These are phyloP conservation scores for Origma solitaria DNA, from an alignment of 2,113 vertebrate genomes.

Conservation along the genomic window DNA sequence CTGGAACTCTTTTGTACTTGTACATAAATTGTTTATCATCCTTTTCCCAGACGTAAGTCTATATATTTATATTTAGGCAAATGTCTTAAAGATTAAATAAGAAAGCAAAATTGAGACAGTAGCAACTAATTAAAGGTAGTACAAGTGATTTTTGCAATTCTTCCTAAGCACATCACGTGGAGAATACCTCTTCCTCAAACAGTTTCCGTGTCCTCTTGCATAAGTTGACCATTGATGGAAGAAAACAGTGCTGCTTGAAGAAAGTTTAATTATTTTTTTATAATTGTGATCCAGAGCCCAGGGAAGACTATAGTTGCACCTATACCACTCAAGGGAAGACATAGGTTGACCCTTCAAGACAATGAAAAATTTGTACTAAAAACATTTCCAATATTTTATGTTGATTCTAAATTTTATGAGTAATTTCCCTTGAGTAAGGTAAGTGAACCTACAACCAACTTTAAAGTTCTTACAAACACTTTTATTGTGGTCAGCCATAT, in stretches of 20 bases:
- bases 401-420: not conserved
- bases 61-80: not conserved
- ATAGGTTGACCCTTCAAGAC: fast-evolving
- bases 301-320: not conserved
- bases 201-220: fast-evolving
- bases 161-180: not conserved
- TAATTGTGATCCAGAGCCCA: not conserved
- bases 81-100: not conserved
- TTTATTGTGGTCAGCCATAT: not conserved
- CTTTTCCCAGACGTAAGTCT: not conserved
- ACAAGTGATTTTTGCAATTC: not conserved
- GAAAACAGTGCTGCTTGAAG: not conserved
- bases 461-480: not conserved
- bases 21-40: not conserved
- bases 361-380: not conserved
- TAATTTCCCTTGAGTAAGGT: not conserved
- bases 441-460: not conserved
- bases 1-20: not conserved
- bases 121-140: not conserved
- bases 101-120: not conserved
- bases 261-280: not conserved
- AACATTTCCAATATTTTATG: not conserved
- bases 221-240: not conserved
- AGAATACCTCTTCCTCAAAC: not conserved
- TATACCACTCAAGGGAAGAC: not conserved